Conservation (phyloP, 2,888 invertebrate species). For the Tetramorium bicarinatum region DNA sequence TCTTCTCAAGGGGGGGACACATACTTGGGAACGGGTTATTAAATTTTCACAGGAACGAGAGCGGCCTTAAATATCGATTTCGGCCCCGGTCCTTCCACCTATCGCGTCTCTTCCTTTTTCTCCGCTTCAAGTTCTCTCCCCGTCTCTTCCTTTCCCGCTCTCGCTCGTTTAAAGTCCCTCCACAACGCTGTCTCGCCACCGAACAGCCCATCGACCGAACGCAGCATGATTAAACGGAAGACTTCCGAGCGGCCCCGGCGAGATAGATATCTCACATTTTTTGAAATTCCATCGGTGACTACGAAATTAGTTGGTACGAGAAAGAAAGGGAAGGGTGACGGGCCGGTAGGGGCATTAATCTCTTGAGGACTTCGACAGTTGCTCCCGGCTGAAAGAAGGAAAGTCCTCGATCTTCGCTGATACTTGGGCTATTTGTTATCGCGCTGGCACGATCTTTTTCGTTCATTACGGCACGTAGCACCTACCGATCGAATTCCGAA, state of each 20-base stretch:
- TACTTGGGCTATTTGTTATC: constrained; percentile 67
- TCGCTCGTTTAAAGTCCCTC: constrained; percentile 57
- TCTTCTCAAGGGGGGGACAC: constrained; percentile 69
- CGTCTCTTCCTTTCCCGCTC: constrained; percentile 29
- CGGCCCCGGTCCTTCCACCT: constrained; percentile 61
- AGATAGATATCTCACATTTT: constrained; percentile 67
- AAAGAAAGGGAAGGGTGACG: constrained; percentile 24
- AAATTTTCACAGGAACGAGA: constrained; percentile 81
- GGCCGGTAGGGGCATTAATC: constrained; percentile 70
- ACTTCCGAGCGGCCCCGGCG: constrained; percentile 24
- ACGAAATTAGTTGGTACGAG: constrained; percentile 72
- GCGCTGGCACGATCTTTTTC: constrained; percentile 67
- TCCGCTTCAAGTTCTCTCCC: constrained; percentile 39
- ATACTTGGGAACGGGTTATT: constrained; percentile 79
- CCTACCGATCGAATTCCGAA: constrained; percentile 47
- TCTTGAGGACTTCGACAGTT: constrained; percentile 74
- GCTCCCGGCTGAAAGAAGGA: constrained; percentile 62
- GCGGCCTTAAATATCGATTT: constrained; percentile 82
- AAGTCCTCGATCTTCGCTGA: constrained; percentile 73
- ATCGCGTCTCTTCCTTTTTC: constrained; percentile 19
- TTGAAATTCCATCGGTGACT: constrained; percentile 64
- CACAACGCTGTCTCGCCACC: constrained; percentile 59
- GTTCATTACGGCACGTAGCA: constrained; percentile 62
- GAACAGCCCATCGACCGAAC: constrained; percentile 60
- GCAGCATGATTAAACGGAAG: constrained; percentile 61